Conservation (phyloP, 2,888 invertebrate species). For the Orthosia incerta region DNA sequence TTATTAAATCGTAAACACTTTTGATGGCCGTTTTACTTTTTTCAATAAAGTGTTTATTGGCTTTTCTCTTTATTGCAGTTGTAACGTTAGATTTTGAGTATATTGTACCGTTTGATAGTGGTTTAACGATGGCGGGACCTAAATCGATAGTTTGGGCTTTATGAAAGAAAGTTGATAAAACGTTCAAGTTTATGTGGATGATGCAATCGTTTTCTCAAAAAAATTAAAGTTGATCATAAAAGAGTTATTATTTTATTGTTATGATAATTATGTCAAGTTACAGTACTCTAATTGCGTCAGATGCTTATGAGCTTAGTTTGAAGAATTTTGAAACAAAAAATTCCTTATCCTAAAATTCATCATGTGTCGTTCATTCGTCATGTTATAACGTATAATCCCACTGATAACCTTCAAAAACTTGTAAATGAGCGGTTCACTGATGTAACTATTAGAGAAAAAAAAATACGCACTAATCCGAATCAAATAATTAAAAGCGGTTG, state of each 20-base stretch:
- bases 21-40: conserved; percentile 80
- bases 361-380: too few relatives aligned
- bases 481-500: background rate
- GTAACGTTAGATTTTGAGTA: conserved; percentile 74
- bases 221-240: background rate
- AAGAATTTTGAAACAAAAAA: too few relatives aligned
- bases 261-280: too few relatives aligned
- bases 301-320: too few relatives aligned
- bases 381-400: too few relatives aligned
- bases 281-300: too few relatives aligned
- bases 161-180: conserved; percentile 38
- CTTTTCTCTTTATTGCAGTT: conserved; percentile 75
- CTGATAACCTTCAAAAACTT: background rate
- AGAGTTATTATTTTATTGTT: background rate
- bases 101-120: conserved; percentile 61
- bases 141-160: conserved; percentile 44
- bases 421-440: background rate
- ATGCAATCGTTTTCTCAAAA: background rate
- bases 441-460: background rate
- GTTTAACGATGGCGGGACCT: conserved; percentile 63
- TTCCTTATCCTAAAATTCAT: too few relatives aligned
- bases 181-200: conserved; percentile 11
- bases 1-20: conserved; percentile 73
- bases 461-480: background rate
- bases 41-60: conserved; percentile 85